Evolutionary conservation across 2,797 vertebrate species (phyloP).

Genomic region (Rhinatrema bivittatum): DNA sequence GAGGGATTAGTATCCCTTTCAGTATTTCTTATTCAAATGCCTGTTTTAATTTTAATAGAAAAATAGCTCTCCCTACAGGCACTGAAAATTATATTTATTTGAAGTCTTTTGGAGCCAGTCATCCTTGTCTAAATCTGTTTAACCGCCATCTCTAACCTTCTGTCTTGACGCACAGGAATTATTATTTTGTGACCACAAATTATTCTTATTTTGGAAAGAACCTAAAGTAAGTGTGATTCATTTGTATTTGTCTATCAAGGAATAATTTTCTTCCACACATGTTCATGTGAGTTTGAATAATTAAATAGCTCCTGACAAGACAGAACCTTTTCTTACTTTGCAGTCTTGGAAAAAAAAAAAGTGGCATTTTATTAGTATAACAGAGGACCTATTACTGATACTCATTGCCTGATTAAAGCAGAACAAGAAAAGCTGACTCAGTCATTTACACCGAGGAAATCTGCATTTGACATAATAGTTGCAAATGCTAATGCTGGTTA

Average conservation of each 20-base stretch:
- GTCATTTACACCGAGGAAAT: conserved; percentile 8
- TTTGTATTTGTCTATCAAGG: background rate
- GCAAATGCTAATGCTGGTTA: conserved; percentile 1
- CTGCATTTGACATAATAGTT: conserved; percentile 4
- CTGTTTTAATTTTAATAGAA: too few relatives aligned
- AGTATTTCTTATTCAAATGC: too few relatives aligned
- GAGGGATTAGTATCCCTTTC: too few relatives aligned
- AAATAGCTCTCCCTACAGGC: too few relatives aligned
- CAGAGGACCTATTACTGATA: background rate
- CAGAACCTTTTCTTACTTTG: conserved; percentile 13
- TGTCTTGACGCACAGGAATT: background rate
- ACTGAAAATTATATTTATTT: too few relatives aligned
- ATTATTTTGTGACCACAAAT: conserved; percentile 7
- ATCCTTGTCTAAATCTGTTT: conserved; percentile 3
- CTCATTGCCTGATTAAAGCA: conserved; percentile 8
- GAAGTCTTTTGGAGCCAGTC: background rate
- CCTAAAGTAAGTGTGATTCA: background rate
- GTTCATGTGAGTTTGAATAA: conserved; percentile 18
- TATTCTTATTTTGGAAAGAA: conserved; percentile 6
- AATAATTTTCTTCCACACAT: background rate
- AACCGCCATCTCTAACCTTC: conserved; percentile 10
- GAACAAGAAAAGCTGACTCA: conserved; percentile 6
- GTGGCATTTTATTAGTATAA: conserved; percentile 15
- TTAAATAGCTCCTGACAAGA: conserved; percentile 7
- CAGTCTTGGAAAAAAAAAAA: background rate